These are phyloP conservation scores for Watsonalla binaria DNA, from an alignment of 2,888 invertebrate species.

Conservation along the genomic window DNA sequence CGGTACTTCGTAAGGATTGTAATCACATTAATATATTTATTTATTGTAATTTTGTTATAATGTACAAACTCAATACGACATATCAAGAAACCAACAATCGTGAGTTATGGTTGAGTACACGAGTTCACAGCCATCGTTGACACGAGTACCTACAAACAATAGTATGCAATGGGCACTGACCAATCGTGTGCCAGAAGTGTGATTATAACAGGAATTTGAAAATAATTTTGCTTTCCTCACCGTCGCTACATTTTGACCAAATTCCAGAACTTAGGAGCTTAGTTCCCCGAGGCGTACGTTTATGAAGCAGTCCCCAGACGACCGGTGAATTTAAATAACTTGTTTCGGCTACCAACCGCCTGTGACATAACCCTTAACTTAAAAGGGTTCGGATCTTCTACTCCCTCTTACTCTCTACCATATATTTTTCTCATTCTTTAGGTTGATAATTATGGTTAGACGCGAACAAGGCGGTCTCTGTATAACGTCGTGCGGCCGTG, in stretches of 20 bases:
- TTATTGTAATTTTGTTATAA: too few species aligned
- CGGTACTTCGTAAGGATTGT: too few species aligned
- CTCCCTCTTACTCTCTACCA: slow-evolving; percentile 34
- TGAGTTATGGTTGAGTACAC: too few species aligned
- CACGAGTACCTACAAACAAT: too few species aligned
- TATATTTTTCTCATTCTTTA: slow-evolving; percentile 45
- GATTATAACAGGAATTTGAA: slow-evolving; percentile 46
- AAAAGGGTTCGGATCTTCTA: slow-evolving; percentile 45
- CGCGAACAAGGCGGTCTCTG: slow-evolving; percentile 36
- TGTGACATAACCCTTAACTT: slow-evolving; percentile 61
- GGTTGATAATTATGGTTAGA: slow-evolving; percentile 44
- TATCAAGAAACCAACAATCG: too few species aligned
- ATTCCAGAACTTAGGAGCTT: slow-evolving; percentile 19
- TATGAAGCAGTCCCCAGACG: slow-evolving; percentile 48
- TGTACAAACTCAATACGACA: too few species aligned
- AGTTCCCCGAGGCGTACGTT: slow-evolving; percentile 32
- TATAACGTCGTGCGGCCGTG: slow-evolving; percentile 25
- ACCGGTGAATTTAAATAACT: slow-evolving; percentile 70
- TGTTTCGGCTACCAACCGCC: slow-evolving; percentile 63
- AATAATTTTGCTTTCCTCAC: slow-evolving; percentile 38
- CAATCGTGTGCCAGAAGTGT: slow-evolving; percentile 38
- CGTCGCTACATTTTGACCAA: slow-evolving; percentile 26
- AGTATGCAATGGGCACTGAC: too few species aligned
- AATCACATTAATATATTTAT: too few species aligned
- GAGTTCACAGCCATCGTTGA: too few species aligned